Evolutionary conservation across 92 coral and sea anemone species (phyloP).

Genomic region (Epizoanthus stellaris): DNA sequence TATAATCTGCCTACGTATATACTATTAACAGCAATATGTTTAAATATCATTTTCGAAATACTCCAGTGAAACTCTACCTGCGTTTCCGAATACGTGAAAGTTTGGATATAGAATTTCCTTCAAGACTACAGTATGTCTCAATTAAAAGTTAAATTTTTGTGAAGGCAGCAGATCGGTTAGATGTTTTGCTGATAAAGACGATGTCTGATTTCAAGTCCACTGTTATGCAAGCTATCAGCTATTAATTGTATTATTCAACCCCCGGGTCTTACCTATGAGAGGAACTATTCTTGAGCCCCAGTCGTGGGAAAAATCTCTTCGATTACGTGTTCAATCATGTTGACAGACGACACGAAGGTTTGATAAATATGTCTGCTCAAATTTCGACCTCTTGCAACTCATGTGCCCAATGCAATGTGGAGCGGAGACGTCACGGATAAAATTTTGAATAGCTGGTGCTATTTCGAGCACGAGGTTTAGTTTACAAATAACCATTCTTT

Average conservation of each 20-base stretch:
- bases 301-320: neutral
- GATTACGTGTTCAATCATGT: slow-evolving; percentile 40
- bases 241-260: neutral
- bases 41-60: neutral
- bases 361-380: neutral
- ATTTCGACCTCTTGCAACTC: slow-evolving; percentile 14
- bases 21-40: slow-evolving; percentile 14
- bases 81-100: neutral
- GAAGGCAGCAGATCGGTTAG: no score
- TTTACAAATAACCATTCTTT: slow-evolving; percentile 29
- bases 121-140: neutral
- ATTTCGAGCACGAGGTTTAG: slow-evolving; percentile 44
- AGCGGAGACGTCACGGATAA: slow-evolving; percentile 19
- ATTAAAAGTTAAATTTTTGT: neutral
- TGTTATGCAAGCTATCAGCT: neutral
- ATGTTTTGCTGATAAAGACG: neutral
- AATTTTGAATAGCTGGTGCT: neutral
- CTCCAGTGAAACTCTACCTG: neutral
- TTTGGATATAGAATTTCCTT: neutral
- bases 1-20: neutral
- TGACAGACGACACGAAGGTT: slow-evolving; percentile 17
- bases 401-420: slow-evolving; percentile 1
- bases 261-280: neutral
- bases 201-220: neutral
- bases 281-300: slow-evolving; percentile 5